Base-by-base conservation (phyloP, 2,888 invertebrate species). In the Drosophila pegasa region DNA sequence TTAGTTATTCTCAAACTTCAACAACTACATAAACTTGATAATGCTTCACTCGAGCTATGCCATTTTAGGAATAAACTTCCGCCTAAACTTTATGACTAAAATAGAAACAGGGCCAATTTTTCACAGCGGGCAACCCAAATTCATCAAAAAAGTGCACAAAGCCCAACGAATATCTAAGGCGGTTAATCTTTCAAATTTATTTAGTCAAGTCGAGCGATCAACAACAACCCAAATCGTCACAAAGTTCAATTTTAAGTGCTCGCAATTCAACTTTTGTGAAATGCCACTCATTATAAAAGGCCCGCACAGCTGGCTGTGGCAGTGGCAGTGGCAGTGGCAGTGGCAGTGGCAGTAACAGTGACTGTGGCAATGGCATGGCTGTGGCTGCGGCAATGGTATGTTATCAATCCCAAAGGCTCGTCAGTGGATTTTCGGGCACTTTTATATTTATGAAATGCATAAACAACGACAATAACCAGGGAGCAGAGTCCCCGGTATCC, bases 361-460 rank as follows among this genome's bases (percentile, higher is more conserved):
- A 18, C 29, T 20, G 20, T 33, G 33, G 31, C 37, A 37, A 37
- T 12, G 33, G n/a, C n/a, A 5, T 14, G 45, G 27, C 45, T 3
- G 12, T 29, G 29, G 29, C 29, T 20, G 20, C 22, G 33, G 31
- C 37, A 37, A 37, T 12, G 33, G n/a, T 37, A 55, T 71, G 62
- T 56, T 75, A 71, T 75, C 64, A 70, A 71, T 68, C 43, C 63
- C 63, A 62, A 64, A 63, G 71, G 69, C 66, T 80, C 73, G 73
- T 80, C 72, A 76, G 63, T 72, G 63, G 72, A 76, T 80, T 78
- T 67, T 65, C 55, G 65, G 65, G 50, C 78, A 78, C 78, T 80
- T 79, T 80, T 80, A 71, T 79, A 80, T 79, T 80, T 78, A 79
- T 80, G 64, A 80, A 79, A 74, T 80, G 71, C 74, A 78, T 79